Conservation (phyloP, 2,888 invertebrate species). For the Tinea trinotella region DNA sequence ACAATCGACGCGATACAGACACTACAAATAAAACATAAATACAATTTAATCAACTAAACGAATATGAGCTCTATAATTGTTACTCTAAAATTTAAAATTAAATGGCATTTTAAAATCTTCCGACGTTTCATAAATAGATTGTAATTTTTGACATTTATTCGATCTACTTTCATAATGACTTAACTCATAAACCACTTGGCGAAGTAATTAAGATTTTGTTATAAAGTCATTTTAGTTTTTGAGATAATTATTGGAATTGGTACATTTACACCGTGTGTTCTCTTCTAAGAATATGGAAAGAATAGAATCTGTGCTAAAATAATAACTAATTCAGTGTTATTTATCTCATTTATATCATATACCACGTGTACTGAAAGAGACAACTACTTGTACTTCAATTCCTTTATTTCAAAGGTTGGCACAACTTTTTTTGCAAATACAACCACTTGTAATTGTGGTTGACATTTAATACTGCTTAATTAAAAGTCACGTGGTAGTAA, state of each 20-base stretch:
- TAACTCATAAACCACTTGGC: background rate
- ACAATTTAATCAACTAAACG: background rate
- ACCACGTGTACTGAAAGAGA: too few species aligned
- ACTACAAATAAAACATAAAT: slow-evolving; percentile 16
- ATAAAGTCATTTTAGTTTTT: background rate
- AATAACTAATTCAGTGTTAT: too few species aligned
- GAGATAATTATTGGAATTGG: slow-evolving; percentile 2
- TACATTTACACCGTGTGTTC: too few species aligned
- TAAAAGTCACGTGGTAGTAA: too few species aligned
- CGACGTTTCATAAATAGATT: background rate
- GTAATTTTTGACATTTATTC: slow-evolving; percentile 1
- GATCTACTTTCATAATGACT: background rate
- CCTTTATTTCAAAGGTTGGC: too few species aligned
- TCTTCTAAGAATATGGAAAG: too few species aligned
- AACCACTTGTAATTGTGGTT: too few species aligned
- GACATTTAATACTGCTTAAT: too few species aligned
- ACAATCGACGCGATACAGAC: slow-evolving; percentile 30
- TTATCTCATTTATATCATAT: too few species aligned
- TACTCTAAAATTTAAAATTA: background rate
- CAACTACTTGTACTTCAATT: too few species aligned
- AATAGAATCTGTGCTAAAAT: too few species aligned
- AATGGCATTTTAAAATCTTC: background rate
- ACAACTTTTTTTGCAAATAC: too few species aligned
- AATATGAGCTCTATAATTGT: slow-evolving; percentile 24
- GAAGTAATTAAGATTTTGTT: background rate